Percentiles rank a stretch among this genome's conserved stretches.
Conservation (phyloP, 2,113 vertebrate species). For the Platanista minor region DNA sequence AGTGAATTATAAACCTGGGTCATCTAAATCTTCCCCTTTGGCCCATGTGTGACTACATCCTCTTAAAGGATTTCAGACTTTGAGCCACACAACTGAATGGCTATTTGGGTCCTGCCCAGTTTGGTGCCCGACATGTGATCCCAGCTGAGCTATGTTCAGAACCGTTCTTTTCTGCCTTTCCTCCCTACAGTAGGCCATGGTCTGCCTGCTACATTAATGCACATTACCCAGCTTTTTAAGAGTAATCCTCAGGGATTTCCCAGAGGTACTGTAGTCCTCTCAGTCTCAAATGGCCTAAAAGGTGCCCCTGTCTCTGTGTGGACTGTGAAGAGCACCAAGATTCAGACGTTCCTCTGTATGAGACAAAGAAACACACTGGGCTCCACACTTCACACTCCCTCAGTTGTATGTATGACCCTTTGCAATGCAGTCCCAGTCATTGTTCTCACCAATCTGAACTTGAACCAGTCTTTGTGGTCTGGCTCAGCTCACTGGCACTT, state of each 20-base stretch:
- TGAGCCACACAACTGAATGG: neutral
- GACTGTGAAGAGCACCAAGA: neutral
- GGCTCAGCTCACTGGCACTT: neutral
- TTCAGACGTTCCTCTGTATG: neutral
- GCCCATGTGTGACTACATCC: neutral
- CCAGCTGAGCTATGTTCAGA: neutral
- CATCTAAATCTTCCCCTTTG: neutral
- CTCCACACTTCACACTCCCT: neutral
- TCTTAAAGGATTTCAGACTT: conserved; percentile 11
- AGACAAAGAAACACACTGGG: neutral
- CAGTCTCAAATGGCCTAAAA: neutral
- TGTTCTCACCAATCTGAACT: neutral
- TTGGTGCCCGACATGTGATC: neutral
- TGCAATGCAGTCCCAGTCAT: neutral
- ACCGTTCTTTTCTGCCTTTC: neutral
- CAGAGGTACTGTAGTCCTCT: neutral
- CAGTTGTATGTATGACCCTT: neutral
- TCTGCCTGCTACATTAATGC: neutral
- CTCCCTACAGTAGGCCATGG: neutral
- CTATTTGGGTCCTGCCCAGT: neutral
- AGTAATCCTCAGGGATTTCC: neutral
- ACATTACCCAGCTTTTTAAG: neutral
- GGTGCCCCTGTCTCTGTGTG: neutral
- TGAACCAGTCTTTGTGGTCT: neutral
- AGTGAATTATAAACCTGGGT: neutral